Conservation (phyloP, 2,888 invertebrate genomes). For the Drosophila anomelani region DNA sequence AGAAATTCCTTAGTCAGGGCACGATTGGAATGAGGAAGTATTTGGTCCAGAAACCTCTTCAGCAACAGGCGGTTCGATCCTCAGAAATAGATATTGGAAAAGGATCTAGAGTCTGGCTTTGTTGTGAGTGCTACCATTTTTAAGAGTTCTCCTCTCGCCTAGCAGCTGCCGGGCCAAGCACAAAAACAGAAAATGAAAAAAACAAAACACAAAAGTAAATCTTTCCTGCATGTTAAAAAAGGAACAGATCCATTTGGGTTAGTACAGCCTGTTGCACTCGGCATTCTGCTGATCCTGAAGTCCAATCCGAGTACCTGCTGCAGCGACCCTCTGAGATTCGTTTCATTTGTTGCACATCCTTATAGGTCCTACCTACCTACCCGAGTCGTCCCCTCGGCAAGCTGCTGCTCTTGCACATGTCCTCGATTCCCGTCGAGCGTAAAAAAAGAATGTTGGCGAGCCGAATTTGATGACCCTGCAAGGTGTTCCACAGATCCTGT, state of each 20-base stretch:
- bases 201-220: constrained; percentile 67
- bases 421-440: constrained; percentile 53
- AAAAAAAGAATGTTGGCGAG: constrained; percentile 46
- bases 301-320: constrained; percentile 68
- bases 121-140: constrained; percentile 75
- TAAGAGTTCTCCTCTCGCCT: constrained; percentile 1
- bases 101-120: constrained; percentile 20
- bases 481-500: constrained; percentile 75
- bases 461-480: constrained; percentile 64
- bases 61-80: constrained; percentile 16
- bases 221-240: constrained; percentile 72
- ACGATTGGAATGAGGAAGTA: constrained; percentile 17
- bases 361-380: constrained; percentile 6
- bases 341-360: constrained; percentile 64
- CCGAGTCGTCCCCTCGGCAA: constrained; percentile 44
- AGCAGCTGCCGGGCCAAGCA: constrained; percentile 54
- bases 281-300: constrained; percentile 49
- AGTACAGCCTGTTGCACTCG: constrained; percentile 72
- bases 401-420: constrained; percentile 79
- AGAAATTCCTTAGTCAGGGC: constrained; percentile 7
- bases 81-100: constrained; percentile 5
- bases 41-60: not conserved
- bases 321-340: constrained; percentile 68
- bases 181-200: constrained; percentile 28
- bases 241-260: constrained; percentile 53